phyloP scores from a whole-genome alignment of 2,888 invertebrate genomes.

The Hemaris fuciformis region DNA sequence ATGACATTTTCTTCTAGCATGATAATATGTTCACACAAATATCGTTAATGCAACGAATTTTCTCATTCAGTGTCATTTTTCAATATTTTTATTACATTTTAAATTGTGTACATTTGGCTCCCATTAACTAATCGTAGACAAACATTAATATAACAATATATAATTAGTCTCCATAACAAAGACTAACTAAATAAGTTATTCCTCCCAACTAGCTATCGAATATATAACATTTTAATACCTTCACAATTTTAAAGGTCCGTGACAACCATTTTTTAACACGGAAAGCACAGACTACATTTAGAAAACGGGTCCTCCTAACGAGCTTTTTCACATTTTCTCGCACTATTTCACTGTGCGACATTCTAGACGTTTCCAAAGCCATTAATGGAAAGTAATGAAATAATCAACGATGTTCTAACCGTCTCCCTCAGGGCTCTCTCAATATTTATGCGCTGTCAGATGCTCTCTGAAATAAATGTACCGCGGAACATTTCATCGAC shows the following conservation, averaged over 20 bases:
- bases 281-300: neutral
- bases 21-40: too few relatives aligned
- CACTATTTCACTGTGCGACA: neutral
- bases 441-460: constrained; percentile 30
- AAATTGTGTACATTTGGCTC: too few relatives aligned
- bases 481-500: neutral
- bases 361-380: constrained; percentile 6
- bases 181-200: too few relatives aligned
- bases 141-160: too few relatives aligned
- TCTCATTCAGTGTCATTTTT: too few relatives aligned
- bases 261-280: neutral
- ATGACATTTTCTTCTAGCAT: too few relatives aligned
- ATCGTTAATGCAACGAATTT: too few relatives aligned
- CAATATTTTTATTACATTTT: too few relatives aligned
- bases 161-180: neutral
- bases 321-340: neutral
- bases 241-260: neutral
- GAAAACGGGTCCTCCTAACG: neutral
- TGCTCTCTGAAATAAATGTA: constrained; percentile 18
- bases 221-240: too few relatives aligned
- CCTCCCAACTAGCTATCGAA: too few relatives aligned
- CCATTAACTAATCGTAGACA: too few relatives aligned
- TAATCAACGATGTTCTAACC: constrained; percentile 24
- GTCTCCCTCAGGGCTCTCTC: constrained; percentile 11
- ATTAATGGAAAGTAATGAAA: constrained; percentile 20